Conservation (phyloP, 2,113 vertebrate species). For the Octodon degus region DNA sequence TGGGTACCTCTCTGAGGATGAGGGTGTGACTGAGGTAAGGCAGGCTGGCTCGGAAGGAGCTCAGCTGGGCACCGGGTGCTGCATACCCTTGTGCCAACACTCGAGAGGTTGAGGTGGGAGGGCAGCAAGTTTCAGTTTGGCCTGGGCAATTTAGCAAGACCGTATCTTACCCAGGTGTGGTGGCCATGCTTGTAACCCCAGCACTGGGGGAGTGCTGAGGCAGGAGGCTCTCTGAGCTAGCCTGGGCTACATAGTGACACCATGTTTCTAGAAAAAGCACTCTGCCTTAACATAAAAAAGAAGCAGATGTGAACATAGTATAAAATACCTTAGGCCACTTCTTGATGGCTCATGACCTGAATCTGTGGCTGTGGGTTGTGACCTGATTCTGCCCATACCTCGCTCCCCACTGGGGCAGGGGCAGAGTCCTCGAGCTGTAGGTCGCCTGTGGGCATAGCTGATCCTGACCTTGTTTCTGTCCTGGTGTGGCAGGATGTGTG, state of each 20-base stretch:
- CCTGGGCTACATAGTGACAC: not conserved
- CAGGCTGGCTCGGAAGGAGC: not conserved
- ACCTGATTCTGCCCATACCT: not conserved
- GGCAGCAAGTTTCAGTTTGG: not conserved
- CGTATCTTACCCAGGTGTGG: not conserved
- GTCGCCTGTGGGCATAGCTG: not conserved
- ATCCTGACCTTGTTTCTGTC: not conserved
- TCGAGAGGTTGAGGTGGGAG: not conserved
- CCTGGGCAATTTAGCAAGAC: not conserved
- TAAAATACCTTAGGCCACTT: not conserved
- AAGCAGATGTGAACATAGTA: not conserved
- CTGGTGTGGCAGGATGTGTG: not conserved
- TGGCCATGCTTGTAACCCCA: not conserved
- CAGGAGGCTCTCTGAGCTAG: not conserved
- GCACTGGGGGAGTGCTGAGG: not conserved
- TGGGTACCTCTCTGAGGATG: constrained; percentile 97
- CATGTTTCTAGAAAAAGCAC: not conserved
- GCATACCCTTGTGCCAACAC: not conserved
- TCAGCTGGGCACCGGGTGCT: not conserved
- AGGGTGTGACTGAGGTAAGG: constrained; percentile 92
- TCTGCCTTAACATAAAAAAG: not conserved
- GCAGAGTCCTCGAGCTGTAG: not conserved
- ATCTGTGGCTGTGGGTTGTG: rapidly evolving
- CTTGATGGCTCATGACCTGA: not conserved
- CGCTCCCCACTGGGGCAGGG: not conserved